Conservation (phyloP, 2,113 vertebrate genomes). For the Menura novaehollandiae region DNA sequence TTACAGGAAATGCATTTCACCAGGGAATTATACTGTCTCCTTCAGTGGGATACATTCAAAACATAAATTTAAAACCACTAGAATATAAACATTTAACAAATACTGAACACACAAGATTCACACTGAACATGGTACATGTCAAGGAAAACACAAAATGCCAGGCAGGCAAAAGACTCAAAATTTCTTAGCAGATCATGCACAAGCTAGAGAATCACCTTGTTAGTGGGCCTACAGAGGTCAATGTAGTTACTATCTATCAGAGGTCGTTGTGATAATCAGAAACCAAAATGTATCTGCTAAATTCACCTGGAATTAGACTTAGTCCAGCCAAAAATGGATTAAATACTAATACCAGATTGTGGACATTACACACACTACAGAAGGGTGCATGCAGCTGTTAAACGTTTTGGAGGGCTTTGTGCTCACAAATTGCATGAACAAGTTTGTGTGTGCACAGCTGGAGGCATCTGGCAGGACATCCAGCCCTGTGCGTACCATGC, state of each 20-base stretch:
- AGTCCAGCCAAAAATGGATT: not conserved
- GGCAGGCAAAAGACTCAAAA: not conserved
- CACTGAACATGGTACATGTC: not conserved
- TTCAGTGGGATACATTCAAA: not conserved
- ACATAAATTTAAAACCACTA: not conserved
- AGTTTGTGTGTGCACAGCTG: conserved; percentile 33
- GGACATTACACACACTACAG: not conserved
- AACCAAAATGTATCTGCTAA: not conserved
- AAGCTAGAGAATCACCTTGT: not conserved
- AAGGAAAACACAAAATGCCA: not conserved
- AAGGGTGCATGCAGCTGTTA: not conserved
- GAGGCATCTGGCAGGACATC: not conserved
- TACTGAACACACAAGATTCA: not conserved
- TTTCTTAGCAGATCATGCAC: conserved; percentile 6
- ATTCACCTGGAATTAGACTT: not conserved
- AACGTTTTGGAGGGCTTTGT: not conserved
- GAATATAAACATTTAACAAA: not conserved
- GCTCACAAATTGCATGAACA: conserved; percentile 8
- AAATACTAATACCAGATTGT: not conserved
- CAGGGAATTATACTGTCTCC: not conserved
- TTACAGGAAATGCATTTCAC: not conserved
- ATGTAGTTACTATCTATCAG: not conserved
- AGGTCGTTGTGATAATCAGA: not conserved
- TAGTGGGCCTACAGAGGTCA: not conserved
- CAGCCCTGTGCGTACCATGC: not conserved